These are phyloP conservation scores for Boloria selene DNA, from an alignment of 2,888 invertebrate species.

Conservation along the genomic window DNA sequence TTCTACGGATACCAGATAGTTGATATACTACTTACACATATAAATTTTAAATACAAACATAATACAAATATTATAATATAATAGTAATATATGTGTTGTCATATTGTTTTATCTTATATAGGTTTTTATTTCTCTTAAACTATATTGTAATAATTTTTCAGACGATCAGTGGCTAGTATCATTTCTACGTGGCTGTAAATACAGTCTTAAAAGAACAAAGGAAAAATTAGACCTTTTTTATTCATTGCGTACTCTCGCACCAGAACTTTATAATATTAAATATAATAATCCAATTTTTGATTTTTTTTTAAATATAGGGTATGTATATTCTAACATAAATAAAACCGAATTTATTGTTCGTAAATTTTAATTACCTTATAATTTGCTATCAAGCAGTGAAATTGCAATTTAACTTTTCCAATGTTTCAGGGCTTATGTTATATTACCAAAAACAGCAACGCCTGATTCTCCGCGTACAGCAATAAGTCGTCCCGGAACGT, in stretches of 20 bases:
- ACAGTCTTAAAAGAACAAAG: conserved; percentile 81
- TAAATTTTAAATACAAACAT: too few relatives aligned
- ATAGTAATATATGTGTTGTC: too few relatives aligned
- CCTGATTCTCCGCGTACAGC: conserved; percentile 69
- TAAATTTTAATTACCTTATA: background rate
- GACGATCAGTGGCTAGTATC: conserved; percentile 82
- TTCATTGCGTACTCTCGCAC: conserved; percentile 70
- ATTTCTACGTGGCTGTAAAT: conserved; percentile 84
- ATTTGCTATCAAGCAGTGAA: too few relatives aligned
- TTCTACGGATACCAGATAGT: too few relatives aligned
- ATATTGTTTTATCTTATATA: too few relatives aligned
- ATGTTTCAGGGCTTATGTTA: conserved; percentile 36
- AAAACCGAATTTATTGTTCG: background rate
- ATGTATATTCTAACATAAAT: conserved; percentile 5
- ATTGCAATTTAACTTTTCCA: background rate
- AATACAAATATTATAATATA: too few relatives aligned
- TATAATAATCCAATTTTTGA: conserved; percentile 44
- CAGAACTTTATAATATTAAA: conserved; percentile 63
- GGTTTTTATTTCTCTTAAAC: too few relatives aligned
- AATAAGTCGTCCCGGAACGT: conserved; percentile 76
- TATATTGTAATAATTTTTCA: conserved; percentile 39
- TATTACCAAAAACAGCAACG: conserved; percentile 57
- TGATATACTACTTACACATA: too few relatives aligned
- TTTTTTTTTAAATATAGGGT: conserved; percentile 45
- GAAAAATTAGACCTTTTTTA: conserved; percentile 83